Conservation (phyloP, 2,888 invertebrate genomes). For the Halictus quadricinctus region DNA sequence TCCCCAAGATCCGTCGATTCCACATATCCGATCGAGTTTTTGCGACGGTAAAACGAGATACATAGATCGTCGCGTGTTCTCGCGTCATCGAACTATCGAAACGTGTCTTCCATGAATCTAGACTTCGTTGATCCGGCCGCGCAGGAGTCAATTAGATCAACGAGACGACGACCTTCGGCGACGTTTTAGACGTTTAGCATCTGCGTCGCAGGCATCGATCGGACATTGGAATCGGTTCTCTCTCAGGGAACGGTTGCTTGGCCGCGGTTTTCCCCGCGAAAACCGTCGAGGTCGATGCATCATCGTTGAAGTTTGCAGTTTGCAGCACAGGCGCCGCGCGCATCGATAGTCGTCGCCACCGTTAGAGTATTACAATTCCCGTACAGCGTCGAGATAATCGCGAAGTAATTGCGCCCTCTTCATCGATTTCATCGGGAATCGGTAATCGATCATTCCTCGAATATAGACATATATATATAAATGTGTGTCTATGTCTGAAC, state of each 20-base stretch:
- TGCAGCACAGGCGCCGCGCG: conserved; percentile 13
- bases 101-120: conserved; percentile 57
- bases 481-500: not conserved
- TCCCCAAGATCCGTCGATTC: not conserved
- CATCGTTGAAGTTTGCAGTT: not conserved
- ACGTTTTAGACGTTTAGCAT: conserved; percentile 18
- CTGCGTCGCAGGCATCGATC: conserved; percentile 19
- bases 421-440: not conserved
- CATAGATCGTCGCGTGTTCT: not conserved
- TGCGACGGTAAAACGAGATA: not conserved
- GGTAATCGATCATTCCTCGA: conserved; percentile 12
- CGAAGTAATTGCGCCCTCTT: not conserved
- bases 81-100: conserved; percentile 23
- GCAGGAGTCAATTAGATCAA: conserved; percentile 54
- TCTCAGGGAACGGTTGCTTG: conserved; percentile 30
- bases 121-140: conserved; percentile 41
- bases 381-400: conserved; percentile 43
- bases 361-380: conserved; percentile 25
- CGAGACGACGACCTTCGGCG: conserved; percentile 36
- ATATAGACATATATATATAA: not conserved
- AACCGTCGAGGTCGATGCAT: conserved; percentile 27
- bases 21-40: conserved; percentile 10
- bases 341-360: not conserved
- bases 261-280: conserved; percentile 8
- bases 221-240: conserved; percentile 41